Conservation (phyloP, 2,113 vertebrate species). For the Scomber scombrus region DNA sequence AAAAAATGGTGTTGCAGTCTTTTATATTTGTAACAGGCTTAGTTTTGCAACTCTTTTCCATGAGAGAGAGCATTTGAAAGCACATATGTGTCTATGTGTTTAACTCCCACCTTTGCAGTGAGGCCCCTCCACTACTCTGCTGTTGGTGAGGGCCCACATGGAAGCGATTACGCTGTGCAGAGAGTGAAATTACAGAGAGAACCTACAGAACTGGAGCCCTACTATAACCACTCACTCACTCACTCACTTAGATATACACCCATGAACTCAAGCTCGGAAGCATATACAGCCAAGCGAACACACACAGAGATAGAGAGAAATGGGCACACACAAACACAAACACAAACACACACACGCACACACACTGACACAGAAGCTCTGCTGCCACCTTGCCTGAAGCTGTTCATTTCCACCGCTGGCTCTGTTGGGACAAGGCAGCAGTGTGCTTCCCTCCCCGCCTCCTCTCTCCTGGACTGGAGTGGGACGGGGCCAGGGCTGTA, state of each 20-base stretch:
- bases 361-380: conserved; percentile 28
- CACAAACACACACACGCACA: conserved; percentile 3
- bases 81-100: conserved; percentile 45
- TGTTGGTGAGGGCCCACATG: conserved; percentile 81
- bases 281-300: conserved; percentile 20
- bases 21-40: background rate
- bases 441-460: conserved; percentile 63
- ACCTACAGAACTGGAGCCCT: conserved; percentile 68
- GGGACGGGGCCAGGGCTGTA: conserved; percentile 71
- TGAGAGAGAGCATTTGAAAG: conserved; percentile 32
- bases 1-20: background rate
- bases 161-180: conserved; percentile 81
- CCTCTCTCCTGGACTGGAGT: conserved; percentile 55
- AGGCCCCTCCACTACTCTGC: conserved; percentile 68
- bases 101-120: conserved; percentile 75
- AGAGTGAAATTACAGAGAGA: conserved; percentile 84
- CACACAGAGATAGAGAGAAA: conserved; percentile 42
- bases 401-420: conserved; percentile 74
- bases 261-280: conserved; percentile 30
- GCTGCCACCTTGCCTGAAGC: conserved; percentile 70
- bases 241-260: conserved; percentile 64
- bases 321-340: conserved; percentile 13
- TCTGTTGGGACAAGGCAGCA: conserved; percentile 71
- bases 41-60: conserved; percentile 7
- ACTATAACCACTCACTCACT: conserved; percentile 70